Conservation (phyloP, 2,888 invertebrate genomes). For the Andrena haemorrhoa region DNA sequence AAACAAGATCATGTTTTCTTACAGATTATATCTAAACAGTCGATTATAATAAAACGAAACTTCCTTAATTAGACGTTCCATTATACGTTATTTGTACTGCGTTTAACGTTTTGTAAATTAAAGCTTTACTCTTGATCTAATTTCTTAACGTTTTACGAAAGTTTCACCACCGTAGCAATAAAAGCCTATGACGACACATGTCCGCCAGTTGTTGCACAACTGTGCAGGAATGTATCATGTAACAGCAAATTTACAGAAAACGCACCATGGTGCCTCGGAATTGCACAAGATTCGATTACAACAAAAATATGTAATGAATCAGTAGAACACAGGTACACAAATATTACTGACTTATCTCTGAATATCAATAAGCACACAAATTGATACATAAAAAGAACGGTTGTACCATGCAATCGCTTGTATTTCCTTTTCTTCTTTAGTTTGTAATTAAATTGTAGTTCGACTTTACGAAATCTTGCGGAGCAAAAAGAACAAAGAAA, state of each 20-base stretch:
- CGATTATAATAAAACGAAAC: background rate
- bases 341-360: slow-evolving; percentile 60
- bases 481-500: slow-evolving; percentile 24
- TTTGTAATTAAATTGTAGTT: background rate
- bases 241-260: slow-evolving; percentile 68
- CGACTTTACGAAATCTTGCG: background rate
- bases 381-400: slow-evolving; percentile 54
- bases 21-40: background rate
- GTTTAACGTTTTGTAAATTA: background rate
- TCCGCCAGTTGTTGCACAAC: slow-evolving; percentile 50
- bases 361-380: slow-evolving; percentile 59
- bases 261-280: slow-evolving; percentile 64
- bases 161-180: slow-evolving; percentile 59
- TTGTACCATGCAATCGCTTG: slow-evolving; percentile 56
- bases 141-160: slow-evolving; percentile 2
- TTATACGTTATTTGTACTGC: background rate
- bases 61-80: background rate
- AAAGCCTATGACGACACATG: slow-evolving; percentile 44
- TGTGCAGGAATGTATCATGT: slow-evolving; percentile 59
- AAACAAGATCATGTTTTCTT: background rate
- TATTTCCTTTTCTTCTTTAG: slow-evolving; percentile 40
- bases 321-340: slow-evolving; percentile 48
- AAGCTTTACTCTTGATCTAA: background rate
- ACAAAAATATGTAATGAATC: slow-evolving; percentile 57
- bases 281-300: slow-evolving; percentile 61